A percentile compares a stretch with the other conserved stretches of the same genome.
Conservation (phyloP, 1,140 invertebrate species). For the Microplitis mediator region DNA sequence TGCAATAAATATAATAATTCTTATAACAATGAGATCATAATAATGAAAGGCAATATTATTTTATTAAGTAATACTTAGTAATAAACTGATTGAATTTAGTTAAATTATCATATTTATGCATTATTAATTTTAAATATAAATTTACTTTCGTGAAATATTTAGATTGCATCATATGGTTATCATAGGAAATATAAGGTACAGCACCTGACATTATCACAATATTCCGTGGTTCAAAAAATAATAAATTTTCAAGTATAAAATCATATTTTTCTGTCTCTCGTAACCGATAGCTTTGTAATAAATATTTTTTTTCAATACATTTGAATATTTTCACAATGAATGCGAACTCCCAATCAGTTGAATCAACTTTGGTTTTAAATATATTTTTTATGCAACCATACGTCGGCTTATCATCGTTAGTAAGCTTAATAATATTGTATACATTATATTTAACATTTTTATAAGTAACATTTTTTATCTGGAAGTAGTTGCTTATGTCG, state of each 20-base stretch:
- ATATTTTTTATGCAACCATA: not conserved
- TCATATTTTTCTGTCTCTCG: not conserved
- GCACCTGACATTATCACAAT: not conserved
- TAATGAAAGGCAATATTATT: too few relatives aligned
- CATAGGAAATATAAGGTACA: not conserved
- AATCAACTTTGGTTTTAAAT: not conserved
- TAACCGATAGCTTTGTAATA: not conserved
- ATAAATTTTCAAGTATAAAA: not conserved
- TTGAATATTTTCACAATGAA: not conserved
- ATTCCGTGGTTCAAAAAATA: not conserved
- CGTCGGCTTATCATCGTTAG: not conserved
- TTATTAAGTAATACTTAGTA: too few relatives aligned
- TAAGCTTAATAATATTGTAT: not conserved
- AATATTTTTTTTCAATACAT: not conserved
- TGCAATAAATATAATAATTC: too few relatives aligned
- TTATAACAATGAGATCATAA: too few relatives aligned
- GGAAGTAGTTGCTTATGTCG: not conserved
- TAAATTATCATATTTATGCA: not conserved
- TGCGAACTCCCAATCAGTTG: not conserved
- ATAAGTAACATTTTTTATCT: not conserved
- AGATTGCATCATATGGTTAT: not conserved
- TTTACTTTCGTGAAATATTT: not conserved
- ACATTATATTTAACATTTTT: constrained; percentile 3
- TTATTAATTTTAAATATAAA: not conserved
- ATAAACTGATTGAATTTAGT: not conserved